Evolutionary conservation across 2,797 vertebrate species (phyloP).

Genomic region (Sparidentex hasta): DNA sequence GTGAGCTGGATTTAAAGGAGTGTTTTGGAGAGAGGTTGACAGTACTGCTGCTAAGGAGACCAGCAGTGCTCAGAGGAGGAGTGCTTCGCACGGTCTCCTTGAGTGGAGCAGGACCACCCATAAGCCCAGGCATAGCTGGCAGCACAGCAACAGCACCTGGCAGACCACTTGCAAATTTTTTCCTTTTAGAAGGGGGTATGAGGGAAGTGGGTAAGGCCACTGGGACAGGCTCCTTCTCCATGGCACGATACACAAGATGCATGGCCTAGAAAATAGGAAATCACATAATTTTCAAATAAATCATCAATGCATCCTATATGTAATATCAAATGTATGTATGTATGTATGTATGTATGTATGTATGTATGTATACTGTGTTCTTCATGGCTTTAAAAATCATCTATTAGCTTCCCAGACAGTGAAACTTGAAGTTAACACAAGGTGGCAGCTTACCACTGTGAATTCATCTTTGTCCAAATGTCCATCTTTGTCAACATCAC

Average conservation of each 20-base stretch:
- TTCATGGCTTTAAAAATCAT: neutral
- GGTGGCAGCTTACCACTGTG: constrained; percentile 89
- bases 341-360: too few species aligned
- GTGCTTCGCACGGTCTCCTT: constrained; percentile 91
- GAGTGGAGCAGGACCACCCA: constrained; percentile 85
- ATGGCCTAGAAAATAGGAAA: constrained; percentile 86
- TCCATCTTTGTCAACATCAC: constrained; percentile 97
- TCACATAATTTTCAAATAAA: neutral
- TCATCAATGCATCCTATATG: neutral
- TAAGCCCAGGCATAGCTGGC: constrained; percentile 75
- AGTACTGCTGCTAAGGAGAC: constrained; percentile 53
- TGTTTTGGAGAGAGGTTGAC: constrained; percentile 92
- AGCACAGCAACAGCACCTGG: constrained; percentile 90
- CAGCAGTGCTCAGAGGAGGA: constrained; percentile 82
- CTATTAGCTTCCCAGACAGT: neutral
- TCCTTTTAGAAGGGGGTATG: constrained; percentile 94
- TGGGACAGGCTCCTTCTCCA: constrained; percentile 95
- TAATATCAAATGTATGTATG: too few species aligned
- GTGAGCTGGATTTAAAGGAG: constrained; percentile 85
- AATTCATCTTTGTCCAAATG: constrained; percentile 97
- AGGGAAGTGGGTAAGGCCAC: constrained; percentile 88
- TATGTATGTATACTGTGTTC: too few species aligned
- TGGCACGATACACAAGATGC: constrained; percentile 96
- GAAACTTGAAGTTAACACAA: neutral
- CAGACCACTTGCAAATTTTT: constrained; percentile 86